A percentile compares a stretch with the other conserved stretches of the same genome.
Conservation (phyloP, 2,888 invertebrate genomes). For the Thecocarcelia acutangulata region DNA sequence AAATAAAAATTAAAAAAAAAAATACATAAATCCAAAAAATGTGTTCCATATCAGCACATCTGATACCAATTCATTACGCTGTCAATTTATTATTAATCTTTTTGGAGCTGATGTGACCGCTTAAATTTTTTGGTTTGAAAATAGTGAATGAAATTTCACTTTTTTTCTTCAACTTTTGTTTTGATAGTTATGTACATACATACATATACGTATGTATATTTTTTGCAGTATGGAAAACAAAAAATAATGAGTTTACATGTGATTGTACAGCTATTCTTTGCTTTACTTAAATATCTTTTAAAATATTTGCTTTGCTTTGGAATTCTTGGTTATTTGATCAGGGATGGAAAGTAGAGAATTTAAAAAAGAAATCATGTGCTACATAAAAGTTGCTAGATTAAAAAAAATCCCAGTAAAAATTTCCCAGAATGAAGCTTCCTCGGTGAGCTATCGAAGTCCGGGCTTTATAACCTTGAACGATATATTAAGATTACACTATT, state of each 20-base stretch:
- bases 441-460: no score
- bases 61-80: constrained; percentile 29
- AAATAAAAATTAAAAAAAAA: constrained; percentile 14
- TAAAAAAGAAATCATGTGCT: no score
- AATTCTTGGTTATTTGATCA: neutral
- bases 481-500: no score
- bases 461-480: no score
- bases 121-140: constrained; percentile 6
- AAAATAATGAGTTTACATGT: neutral
- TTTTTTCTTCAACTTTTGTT: constrained; percentile 24
- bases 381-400: no score
- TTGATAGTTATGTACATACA: no score
- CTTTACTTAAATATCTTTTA: no score
- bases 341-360: neutral
- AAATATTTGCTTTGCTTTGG: neutral
- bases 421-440: no score
- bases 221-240: constrained; percentile 6
- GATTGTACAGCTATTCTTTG: no score
- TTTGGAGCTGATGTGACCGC: neutral
- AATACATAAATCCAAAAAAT: neutral
- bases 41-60: constrained; percentile 10
- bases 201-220: neutral
- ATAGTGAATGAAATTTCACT: constrained; percentile 46
- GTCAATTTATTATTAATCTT: constrained; percentile 33
- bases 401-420: no score